Percentiles rank a stretch among this genome's conserved stretches.
Conservation (phyloP, 2,888 invertebrate genomes). For the Stenotaenia linearis region DNA sequence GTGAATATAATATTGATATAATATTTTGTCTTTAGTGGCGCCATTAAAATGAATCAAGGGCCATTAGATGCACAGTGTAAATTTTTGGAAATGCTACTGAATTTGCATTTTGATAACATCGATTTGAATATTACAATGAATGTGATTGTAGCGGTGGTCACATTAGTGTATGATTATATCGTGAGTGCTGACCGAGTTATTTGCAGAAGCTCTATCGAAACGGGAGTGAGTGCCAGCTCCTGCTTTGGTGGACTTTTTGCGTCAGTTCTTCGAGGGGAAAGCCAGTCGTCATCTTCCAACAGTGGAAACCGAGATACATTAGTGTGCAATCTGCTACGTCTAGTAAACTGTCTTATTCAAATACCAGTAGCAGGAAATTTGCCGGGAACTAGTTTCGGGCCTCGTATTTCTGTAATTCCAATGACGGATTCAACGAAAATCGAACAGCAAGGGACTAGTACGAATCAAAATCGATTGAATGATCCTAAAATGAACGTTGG, state of each 20-base stretch:
- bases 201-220: conserved; percentile 48
- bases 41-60: conserved; percentile 47
- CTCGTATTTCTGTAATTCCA: not conserved
- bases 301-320: conserved; percentile 42
- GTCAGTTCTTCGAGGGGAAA: conserved; percentile 61
- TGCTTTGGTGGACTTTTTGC: conserved; percentile 71
- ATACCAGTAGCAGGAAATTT: conserved; percentile 37
- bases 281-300: conserved; percentile 40
- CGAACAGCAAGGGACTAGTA: conserved; percentile 45
- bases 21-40: conserved; percentile 47
- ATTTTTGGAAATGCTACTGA: conserved; percentile 60
- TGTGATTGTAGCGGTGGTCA: conserved; percentile 63
- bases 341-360: conserved; percentile 44
- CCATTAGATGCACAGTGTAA: conserved; percentile 71
- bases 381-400: not conserved
- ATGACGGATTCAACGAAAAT: conserved; percentile 36
- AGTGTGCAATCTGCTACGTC: conserved; percentile 45
- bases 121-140: conserved; percentile 66
- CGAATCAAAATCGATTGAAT: conserved; percentile 42
- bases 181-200: conserved; percentile 43
- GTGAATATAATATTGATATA: not conserved
- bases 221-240: conserved; percentile 50
- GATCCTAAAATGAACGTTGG: conserved; percentile 42
- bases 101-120: conserved; percentile 61
- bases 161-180: conserved; percentile 45